These are phyloP conservation scores for Papilio xuthus DNA, from an alignment of 1,140 invertebrate genomes.

Conservation along the genomic window DNA sequence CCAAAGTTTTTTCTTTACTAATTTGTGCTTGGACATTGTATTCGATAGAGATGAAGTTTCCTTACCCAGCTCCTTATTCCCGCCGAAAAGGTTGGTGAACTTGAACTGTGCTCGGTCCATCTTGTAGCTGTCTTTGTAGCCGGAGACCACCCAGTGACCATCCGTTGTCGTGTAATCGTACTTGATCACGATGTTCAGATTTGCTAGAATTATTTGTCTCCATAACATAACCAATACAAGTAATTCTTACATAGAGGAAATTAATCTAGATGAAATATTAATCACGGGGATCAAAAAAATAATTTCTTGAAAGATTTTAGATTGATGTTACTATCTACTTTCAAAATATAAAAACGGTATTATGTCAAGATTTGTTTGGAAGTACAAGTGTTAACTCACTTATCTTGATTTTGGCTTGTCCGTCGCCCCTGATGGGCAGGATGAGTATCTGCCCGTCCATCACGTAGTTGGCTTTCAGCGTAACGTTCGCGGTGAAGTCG, in stretches of 20 bases:
- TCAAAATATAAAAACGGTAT: no score
- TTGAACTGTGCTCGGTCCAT: conserved; percentile 79
- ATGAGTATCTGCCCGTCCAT: conserved; percentile 83
- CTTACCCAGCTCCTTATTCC: conserved; percentile 78
- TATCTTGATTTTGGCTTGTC: conserved; percentile 82
- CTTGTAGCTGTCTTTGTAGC: conserved; percentile 76
- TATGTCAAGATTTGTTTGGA: not conserved
- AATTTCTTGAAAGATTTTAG: no score
- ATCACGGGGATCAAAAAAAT: no score
- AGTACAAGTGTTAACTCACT: conserved; percentile 74
- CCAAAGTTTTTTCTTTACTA: no score
- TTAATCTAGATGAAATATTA: no score
- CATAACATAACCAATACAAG: no score
- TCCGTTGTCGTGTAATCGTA: conserved; percentile 78
- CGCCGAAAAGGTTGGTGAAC: conserved; percentile 81
- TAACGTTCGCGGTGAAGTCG: conserved; percentile 77
- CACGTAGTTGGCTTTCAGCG: conserved; percentile 81
- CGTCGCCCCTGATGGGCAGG: conserved; percentile 82
- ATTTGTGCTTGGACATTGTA: no score
- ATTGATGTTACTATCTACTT: no score
- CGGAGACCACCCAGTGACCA: conserved; percentile 72
- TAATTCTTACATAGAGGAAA: no score
- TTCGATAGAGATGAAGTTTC: not conserved
- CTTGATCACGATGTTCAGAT: conserved; percentile 77
- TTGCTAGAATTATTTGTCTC: conserved; percentile 63